These are phyloP conservation scores for Lagorchestes hirsutus DNA, from an alignment of 2,797 vertebrate species.

Conservation along the genomic window DNA sequence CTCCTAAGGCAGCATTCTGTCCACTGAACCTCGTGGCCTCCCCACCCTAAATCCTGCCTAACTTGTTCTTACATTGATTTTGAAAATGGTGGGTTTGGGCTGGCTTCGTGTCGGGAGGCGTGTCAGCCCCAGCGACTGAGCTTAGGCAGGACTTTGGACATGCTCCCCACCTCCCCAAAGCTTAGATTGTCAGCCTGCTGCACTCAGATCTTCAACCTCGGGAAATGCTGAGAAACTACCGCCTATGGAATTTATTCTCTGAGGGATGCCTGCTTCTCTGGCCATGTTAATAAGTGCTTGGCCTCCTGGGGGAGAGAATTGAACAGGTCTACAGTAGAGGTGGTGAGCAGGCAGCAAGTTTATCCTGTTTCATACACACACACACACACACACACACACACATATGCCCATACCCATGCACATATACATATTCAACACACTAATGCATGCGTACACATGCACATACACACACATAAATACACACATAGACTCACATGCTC, in stretches of 20 bases:
- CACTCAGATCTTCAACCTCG: background rate
- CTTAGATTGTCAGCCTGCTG: background rate
- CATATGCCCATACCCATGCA: no score
- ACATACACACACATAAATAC: background rate
- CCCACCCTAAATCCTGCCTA: background rate
- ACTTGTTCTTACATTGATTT: background rate
- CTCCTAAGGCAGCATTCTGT: background rate
- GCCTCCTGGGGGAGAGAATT: background rate
- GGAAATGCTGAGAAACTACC: fast-evolving
- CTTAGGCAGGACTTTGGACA: background rate
- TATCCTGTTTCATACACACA: background rate
- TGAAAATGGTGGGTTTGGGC: background rate
- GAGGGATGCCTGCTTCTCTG: constrained; percentile 43
- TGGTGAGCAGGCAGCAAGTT: background rate
- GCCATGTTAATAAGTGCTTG: background rate
- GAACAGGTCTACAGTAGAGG: background rate
- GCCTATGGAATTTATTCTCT: background rate
- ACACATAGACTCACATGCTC: no score
- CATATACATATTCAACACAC: no score
- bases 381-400: background rate
- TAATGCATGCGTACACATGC: no score
- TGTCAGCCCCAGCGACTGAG: background rate
- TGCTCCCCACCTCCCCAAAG: background rate
- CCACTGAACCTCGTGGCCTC: background rate
- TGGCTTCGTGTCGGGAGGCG: background rate